A percentile compares a stretch with the other conserved stretches of the same genome.
Conservation (phyloP, 2,888 invertebrate species). For the Hirtodrosophila cameraria region DNA sequence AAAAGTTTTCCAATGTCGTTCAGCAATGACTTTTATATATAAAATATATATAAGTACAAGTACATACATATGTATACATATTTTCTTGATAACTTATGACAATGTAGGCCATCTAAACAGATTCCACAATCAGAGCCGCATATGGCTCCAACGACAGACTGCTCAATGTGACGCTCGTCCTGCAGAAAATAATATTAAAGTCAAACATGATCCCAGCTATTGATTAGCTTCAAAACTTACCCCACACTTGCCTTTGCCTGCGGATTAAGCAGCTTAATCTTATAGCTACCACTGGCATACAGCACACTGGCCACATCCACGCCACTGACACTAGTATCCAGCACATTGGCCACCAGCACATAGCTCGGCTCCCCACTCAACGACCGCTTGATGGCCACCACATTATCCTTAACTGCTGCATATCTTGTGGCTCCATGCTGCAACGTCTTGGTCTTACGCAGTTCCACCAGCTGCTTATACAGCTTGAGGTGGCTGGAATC, state of each 20-base stretch:
- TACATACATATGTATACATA: slow-evolving; percentile 4
- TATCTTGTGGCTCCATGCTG: slow-evolving; percentile 73
- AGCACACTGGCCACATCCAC: slow-evolving; percentile 81
- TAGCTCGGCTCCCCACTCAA: slow-evolving; percentile 79
- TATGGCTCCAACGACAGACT: slow-evolving; percentile 69
- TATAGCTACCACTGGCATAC: slow-evolving; percentile 57
- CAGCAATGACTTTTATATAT: slow-evolving; percentile 42
- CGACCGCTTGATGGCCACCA: slow-evolving; percentile 78
- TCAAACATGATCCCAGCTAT: slow-evolving; percentile 3
- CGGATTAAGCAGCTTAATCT: slow-evolving; percentile 68
- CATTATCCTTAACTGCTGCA: slow-evolving; percentile 71
- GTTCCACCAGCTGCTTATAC: slow-evolving; percentile 85
- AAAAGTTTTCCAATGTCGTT: slow-evolving; percentile 67
- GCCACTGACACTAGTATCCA: slow-evolving; percentile 60
- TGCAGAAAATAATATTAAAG: slow-evolving; percentile 33
- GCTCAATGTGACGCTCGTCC: slow-evolving; percentile 56
- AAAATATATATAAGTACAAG: not conserved
- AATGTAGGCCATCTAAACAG: slow-evolving; percentile 50
- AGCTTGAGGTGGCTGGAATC: slow-evolving; percentile 86
- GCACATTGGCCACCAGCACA: slow-evolving; percentile 85
- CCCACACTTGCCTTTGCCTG: slow-evolving; percentile 70
- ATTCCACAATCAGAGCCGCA: slow-evolving; percentile 81
- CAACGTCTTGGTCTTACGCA: slow-evolving; percentile 79
- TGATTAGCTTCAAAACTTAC: slow-evolving; percentile 56
- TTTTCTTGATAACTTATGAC: slow-evolving; percentile 41